phyloP scores from a whole-genome alignment of 2,888 invertebrate genomes.

The Polyommatus iphigenia region DNA sequence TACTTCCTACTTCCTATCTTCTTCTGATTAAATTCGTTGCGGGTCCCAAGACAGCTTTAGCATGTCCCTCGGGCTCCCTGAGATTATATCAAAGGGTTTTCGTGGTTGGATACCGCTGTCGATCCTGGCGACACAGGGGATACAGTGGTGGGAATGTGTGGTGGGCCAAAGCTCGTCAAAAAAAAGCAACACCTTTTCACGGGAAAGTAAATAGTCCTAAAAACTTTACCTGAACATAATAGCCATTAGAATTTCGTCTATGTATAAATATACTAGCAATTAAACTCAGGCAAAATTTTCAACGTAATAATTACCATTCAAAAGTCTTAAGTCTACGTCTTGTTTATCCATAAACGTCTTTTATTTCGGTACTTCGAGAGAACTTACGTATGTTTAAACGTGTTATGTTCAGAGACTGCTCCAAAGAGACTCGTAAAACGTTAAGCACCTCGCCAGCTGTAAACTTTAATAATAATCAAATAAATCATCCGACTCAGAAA shows the following conservation, averaged over 20 bases:
- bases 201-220: neutral
- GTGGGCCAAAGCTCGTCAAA: too few relatives aligned
- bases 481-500: neutral
- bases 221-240: neutral
- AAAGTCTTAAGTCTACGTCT: neutral
- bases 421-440: neutral
- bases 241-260: neutral
- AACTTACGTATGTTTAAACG: neutral
- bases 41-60: too few relatives aligned
- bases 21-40: too few relatives aligned
- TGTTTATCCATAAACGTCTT: neutral
- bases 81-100: too few relatives aligned
- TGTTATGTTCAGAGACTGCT: neutral
- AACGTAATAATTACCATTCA: neutral
- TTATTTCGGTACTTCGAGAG: neutral
- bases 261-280: neutral
- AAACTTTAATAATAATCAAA: neutral
- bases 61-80: too few relatives aligned
- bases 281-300: neutral
- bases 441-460: neutral
- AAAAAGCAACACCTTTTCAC: neutral
- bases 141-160: too few relatives aligned
- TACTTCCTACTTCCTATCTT: too few relatives aligned
- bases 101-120: too few relatives aligned
- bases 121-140: too few relatives aligned